A percentile compares a stretch with the other conserved stretches of the same genome.
These are phyloP conservation scores for Morinoia aosen DNA, from an alignment of 2,888 invertebrate species.

Conservation along the genomic window DNA sequence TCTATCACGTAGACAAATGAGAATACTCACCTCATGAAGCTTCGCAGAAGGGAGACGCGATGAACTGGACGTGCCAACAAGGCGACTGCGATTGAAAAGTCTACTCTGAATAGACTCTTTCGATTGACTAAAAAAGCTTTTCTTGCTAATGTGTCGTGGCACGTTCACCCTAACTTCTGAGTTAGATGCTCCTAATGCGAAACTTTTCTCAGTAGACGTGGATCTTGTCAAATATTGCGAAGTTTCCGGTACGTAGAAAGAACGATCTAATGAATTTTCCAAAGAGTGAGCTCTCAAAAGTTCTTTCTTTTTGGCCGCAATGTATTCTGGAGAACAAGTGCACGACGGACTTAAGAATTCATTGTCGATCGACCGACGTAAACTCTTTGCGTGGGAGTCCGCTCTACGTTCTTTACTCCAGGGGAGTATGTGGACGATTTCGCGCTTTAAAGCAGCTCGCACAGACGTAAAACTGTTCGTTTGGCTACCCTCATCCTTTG, in stretches of 20 bases:
- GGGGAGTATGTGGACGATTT: conserved; percentile 24
- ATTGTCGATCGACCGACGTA: conserved; percentile 21
- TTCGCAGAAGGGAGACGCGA: neutral
- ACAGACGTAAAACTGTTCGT: conserved; percentile 24
- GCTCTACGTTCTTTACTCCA: neutral
- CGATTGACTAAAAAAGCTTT: neutral
- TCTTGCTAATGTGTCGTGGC: neutral
- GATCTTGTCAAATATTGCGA: neutral
- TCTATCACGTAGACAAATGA: neutral
- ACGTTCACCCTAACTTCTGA: neutral
- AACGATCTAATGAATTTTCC: neutral
- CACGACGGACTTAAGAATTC: conserved; percentile 20
- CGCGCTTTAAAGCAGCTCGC: conserved; percentile 7
- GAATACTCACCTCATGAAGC: neutral
- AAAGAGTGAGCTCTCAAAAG: conserved; percentile 31
- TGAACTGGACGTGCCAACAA: neutral
- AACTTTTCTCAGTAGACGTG: neutral
- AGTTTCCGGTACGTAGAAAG: neutral
- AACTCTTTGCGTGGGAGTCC: neutral
- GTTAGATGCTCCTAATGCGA: neutral
- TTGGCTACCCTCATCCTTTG: conserved; percentile 15
- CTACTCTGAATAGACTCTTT: neutral
- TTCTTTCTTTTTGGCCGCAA: conserved; percentile 14
- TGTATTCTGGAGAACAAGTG: conserved; percentile 38
- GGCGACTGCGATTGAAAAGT: neutral